Percentiles rank a stretch among this genome's conserved stretches.
phyloP scores from a whole-genome alignment of 2,888 invertebrate species.

The Stenurella melanura region DNA sequence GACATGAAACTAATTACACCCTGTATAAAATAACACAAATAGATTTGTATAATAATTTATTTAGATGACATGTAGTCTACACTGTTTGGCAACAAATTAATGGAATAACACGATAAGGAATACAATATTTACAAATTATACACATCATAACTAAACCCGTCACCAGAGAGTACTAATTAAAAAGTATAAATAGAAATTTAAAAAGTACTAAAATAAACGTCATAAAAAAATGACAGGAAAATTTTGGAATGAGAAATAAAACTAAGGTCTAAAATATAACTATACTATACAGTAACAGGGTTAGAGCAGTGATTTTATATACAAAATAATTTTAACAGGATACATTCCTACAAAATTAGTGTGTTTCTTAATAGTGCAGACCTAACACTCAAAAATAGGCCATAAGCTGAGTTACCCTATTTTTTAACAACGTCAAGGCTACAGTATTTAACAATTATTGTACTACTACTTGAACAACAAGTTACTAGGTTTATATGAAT shows the following conservation, averaged over 20 bases:
- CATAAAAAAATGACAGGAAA: constrained; percentile 27
- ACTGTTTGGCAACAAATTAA: constrained; percentile 55
- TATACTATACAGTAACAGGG: constrained; percentile 62
- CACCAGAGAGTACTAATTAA: constrained; percentile 46
- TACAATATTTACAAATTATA: constrained; percentile 50
- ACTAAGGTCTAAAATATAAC: constrained; percentile 61
- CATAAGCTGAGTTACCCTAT: constrained; percentile 59
- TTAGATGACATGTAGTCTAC: constrained; percentile 52
- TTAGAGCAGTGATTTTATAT: constrained; percentile 56
- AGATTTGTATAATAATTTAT: constrained; percentile 47
- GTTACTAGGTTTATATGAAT: constrained; percentile 67
- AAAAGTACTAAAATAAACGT: constrained; percentile 27
- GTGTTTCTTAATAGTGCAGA: constrained; percentile 60
- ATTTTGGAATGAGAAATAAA: constrained; percentile 44
- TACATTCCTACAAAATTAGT: constrained; percentile 62
- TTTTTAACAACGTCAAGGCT: constrained; percentile 63
- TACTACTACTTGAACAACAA: constrained; percentile 69
- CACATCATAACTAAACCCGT: constrained; percentile 46
- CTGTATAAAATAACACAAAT: constrained; percentile 5
- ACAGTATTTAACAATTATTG: constrained; percentile 67
- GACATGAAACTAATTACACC: too few relatives aligned
- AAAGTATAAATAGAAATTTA: constrained; percentile 35
- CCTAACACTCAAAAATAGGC: constrained; percentile 60
- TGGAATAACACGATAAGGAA: constrained; percentile 43
- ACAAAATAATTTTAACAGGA: constrained; percentile 62